phyloP scores from a whole-genome alignment of 2,113 vertebrate species.

The Thalassoma bifasciatum region DNA sequence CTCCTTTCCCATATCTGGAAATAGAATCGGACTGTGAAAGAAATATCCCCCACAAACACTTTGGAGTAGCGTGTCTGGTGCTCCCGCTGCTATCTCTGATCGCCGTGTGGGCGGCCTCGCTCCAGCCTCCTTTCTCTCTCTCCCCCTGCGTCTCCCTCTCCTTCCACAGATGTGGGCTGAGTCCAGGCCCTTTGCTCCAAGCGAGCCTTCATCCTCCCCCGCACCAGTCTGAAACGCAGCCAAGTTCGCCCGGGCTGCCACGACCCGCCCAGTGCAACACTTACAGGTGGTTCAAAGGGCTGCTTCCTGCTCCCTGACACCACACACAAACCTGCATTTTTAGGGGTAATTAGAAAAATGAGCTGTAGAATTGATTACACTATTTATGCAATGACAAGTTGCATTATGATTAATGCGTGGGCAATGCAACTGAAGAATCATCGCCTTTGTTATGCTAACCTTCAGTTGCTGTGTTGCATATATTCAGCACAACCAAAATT shows the following conservation, averaged over 20 bases:
- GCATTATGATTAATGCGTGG: conserved; percentile 11
- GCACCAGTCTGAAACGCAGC: conserved; percentile 66
- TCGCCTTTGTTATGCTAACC: conserved; percentile 15
- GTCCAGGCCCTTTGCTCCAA: conserved; percentile 54
- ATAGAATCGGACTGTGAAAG: conserved; percentile 40
- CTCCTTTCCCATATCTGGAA: conserved; percentile 27
- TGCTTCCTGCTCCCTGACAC: conserved; percentile 16
- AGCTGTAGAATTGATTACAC: conserved; percentile 15
- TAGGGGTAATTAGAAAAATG: conserved; percentile 8
- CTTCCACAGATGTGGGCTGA: conserved; percentile 60
- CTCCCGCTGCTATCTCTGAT: conserved; percentile 32
- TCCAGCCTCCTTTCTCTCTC: conserved; percentile 42
- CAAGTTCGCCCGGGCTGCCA: conserved; percentile 54
- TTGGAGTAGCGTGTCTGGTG: conserved; percentile 44
- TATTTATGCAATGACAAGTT: conserved; percentile 9
- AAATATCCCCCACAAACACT: conserved; percentile 30
- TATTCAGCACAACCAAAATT: conserved; percentile 30
- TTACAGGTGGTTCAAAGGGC: conserved; percentile 48
- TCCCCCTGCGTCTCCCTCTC: conserved; percentile 29
- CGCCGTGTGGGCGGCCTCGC: conserved; percentile 56
- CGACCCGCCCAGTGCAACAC: conserved; percentile 27
- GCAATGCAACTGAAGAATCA: conserved; percentile 1
- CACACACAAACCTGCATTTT: conserved; percentile 1
- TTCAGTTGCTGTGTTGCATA: background rate
- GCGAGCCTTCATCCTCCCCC: conserved; percentile 71